Percentiles rank a stretch among this genome's conserved stretches.
phyloP scores from a whole-genome alignment of 2,113 vertebrate species.

The Balaeniceps rex region DNA sequence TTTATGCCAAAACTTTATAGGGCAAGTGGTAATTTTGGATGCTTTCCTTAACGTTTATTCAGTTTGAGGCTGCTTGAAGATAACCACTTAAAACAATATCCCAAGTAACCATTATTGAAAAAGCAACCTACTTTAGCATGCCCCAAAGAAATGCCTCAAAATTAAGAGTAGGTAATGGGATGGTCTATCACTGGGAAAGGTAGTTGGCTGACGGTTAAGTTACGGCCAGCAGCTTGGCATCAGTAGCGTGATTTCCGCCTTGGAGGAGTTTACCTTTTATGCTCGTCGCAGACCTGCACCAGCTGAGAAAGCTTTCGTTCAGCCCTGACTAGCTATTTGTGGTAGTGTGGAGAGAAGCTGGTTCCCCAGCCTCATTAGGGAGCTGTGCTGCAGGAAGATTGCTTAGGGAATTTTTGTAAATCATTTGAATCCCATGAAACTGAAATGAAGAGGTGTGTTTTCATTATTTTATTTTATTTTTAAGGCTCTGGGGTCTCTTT shows the following conservation, averaged over 20 bases:
- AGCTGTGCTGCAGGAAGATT: conserved; percentile 40
- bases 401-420: conserved; percentile 41
- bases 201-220: neutral
- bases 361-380: conserved; percentile 52
- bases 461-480: neutral
- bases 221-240: neutral
- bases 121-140: neutral
- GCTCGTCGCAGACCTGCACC: neutral
- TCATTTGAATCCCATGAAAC: conserved; percentile 5
- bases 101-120: neutral
- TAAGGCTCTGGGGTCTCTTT: neutral
- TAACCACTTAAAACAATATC: neutral
- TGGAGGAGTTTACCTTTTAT: neutral
- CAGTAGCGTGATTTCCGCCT: neutral
- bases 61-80: neutral
- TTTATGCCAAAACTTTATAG: neutral
- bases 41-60: neutral
- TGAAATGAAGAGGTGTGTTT: conserved; percentile 1
- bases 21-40: neutral
- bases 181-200: neutral
- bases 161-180: neutral
- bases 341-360: neutral
- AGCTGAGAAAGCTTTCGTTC: neutral
- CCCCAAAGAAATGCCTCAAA: neutral
- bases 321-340: neutral